phyloP scores from a whole-genome alignment of 2,113 vertebrate species.

The Pelecanoides urinatrix region DNA sequence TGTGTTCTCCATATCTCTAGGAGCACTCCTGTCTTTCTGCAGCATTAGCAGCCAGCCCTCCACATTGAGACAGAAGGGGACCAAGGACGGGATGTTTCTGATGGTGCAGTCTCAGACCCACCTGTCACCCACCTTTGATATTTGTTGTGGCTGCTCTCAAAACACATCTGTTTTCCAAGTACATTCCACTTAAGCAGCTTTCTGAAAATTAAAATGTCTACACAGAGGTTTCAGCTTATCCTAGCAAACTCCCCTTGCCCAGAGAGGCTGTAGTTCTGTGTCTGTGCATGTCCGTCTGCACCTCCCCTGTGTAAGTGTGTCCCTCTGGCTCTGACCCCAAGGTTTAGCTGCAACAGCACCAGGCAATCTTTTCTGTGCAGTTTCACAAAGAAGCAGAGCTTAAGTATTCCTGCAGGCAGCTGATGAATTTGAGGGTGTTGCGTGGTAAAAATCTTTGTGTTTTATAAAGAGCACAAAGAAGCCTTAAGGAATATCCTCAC shows the following conservation, averaged over 20 bases:
- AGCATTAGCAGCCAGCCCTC: neutral
- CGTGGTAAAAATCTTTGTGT: neutral
- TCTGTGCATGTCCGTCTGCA: neutral
- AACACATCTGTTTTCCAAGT: neutral
- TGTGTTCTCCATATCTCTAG: neutral
- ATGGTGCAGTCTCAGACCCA: neutral
- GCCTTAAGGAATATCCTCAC: neutral
- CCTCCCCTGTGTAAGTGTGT: neutral
- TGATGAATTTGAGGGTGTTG: neutral
- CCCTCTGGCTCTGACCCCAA: neutral
- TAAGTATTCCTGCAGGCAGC: neutral
- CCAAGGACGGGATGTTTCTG: neutral
- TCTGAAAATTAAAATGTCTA: neutral
- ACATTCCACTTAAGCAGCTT: neutral
- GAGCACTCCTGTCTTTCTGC: neutral
- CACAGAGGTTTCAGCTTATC: neutral
- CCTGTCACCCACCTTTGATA: neutral
- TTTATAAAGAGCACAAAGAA: slow-evolving; percentile 7
- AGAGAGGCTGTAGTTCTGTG: neutral
- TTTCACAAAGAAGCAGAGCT: neutral
- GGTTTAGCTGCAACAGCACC: neutral
- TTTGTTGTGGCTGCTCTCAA: neutral
- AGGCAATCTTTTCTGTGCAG: neutral
- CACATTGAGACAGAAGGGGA: neutral
- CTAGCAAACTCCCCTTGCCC: neutral